These are phyloP conservation scores for Drosophila pseudoananassae DNA, from an alignment of 1,140 invertebrate species.

Conservation along the genomic window DNA sequence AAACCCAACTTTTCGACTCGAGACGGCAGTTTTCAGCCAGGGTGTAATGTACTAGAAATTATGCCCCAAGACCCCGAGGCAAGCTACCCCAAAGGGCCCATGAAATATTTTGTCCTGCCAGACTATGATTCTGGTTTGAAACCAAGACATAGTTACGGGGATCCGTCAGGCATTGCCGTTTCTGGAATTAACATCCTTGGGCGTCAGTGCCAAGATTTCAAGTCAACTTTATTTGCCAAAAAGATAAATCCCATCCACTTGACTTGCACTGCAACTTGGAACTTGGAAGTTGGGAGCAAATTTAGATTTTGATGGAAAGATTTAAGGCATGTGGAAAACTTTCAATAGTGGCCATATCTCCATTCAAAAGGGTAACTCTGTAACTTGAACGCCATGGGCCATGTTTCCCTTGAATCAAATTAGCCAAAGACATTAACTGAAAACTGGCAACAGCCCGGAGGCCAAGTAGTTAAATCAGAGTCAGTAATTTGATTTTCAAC, in stretches of 20 bases:
- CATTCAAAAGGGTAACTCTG: slow-evolving; percentile 23
- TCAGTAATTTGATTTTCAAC: slow-evolving; percentile 52
- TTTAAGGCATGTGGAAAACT: slow-evolving; percentile 40
- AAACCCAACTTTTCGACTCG: slow-evolving; percentile 64
- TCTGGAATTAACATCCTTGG: slow-evolving; percentile 55
- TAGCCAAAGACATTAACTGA: slow-evolving; percentile 19
- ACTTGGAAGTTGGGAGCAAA: slow-evolving; percentile 49
- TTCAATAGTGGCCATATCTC: slow-evolving; percentile 12
- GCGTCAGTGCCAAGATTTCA: slow-evolving; percentile 50
- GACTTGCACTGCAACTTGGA: slow-evolving; percentile 22
- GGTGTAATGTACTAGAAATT: slow-evolving; percentile 73
- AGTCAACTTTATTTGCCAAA: slow-evolving; percentile 61
- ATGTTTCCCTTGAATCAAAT: slow-evolving; percentile 24
- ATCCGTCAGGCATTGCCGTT: slow-evolving; percentile 27
- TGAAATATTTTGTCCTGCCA: slow-evolving; percentile 41
- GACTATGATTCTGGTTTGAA: slow-evolving; percentile 47
- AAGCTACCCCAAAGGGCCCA: slow-evolving; percentile 32
- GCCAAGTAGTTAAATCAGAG: slow-evolving; percentile 8
- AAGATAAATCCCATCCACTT: slow-evolving; percentile 67
- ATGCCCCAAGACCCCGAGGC: slow-evolving; percentile 41
- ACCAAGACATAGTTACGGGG: slow-evolving; percentile 41
- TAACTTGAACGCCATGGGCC: slow-evolving; percentile 26
- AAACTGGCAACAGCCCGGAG: slow-evolving; percentile 2
- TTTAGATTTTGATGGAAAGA: slow-evolving; percentile 65
- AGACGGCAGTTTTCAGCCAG: slow-evolving; percentile 35